These are phyloP conservation scores for Dioctria rufipes DNA, from an alignment of 2,888 invertebrate species.

Conservation along the genomic window DNA sequence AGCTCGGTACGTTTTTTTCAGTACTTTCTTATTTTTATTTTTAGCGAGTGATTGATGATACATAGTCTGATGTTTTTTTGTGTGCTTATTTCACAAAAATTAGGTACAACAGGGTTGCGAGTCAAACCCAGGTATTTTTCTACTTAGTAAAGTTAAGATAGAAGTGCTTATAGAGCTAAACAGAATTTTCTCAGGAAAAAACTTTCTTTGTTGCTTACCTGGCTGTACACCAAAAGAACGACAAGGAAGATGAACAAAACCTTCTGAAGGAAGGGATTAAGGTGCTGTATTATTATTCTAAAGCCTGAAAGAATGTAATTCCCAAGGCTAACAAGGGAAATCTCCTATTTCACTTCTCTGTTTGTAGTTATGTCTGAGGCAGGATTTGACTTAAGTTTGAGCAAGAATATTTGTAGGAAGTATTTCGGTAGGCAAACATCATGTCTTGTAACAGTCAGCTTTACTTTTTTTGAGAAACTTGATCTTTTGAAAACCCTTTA, in stretches of 20 bases:
- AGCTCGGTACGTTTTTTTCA: not conserved
- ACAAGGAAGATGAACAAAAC: not conserved
- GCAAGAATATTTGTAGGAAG: no score
- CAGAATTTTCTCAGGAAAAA: not conserved
- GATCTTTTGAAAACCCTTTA: no score
- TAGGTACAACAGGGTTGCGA: not conserved
- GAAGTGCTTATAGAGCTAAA: not conserved
- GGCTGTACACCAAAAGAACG: not conserved
- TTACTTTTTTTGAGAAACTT: no score
- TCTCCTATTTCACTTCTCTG: no score
- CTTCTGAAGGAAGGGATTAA: not conserved
- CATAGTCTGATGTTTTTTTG: not conserved
- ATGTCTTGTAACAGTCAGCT: no score
- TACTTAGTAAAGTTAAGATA: not conserved
- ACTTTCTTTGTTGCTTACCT: not conserved
- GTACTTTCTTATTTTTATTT: not conserved
- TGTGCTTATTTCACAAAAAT: not conserved
- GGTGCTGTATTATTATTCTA: not conserved
- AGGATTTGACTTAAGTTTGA: no score
- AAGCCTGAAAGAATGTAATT: not conserved
- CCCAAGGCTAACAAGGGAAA: no score
- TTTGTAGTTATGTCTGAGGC: no score
- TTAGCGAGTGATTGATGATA: not conserved
- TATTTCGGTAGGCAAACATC: no score
- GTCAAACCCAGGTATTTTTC: not conserved